Evolutionary conservation across 2,888 invertebrate genomes (phyloP).

Genomic region (Prenolepis imparis): DNA sequence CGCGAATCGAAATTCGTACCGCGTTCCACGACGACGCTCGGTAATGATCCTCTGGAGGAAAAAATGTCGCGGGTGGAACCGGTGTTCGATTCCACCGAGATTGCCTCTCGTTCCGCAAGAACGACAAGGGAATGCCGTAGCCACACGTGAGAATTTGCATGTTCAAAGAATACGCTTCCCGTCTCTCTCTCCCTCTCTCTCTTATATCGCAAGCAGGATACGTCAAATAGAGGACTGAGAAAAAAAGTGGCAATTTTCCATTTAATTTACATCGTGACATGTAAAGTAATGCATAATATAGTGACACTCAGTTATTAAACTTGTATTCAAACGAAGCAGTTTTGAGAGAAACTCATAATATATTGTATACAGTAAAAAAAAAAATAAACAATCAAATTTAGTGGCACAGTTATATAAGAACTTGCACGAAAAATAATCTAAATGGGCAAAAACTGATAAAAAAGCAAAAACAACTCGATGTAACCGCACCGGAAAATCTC

Average conservation of each 20-base stretch:
- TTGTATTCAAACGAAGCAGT: background rate
- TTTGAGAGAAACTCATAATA: background rate
- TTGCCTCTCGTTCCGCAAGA: constrained; percentile 50
- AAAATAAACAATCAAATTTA: background rate
- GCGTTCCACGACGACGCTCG: constrained; percentile 52
- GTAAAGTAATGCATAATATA: background rate
- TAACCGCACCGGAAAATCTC: background rate
- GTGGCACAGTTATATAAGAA: background rate
- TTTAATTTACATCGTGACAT: background rate
- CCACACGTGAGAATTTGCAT: constrained; percentile 27
- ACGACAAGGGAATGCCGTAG: background rate
- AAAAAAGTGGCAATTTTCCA: background rate
- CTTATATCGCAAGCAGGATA: background rate
- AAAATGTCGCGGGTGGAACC: constrained; percentile 34
- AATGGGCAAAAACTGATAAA: background rate
- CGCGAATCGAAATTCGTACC: constrained; percentile 66
- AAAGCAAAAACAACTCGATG: background rate
- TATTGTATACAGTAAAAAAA: background rate
- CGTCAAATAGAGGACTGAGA: background rate
- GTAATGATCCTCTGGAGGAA: constrained; percentile 64
- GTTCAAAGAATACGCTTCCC: constrained; percentile 7
- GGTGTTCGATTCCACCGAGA: constrained; percentile 63
- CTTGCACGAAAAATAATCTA: background rate
- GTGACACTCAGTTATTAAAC: background rate
- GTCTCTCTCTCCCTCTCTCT: background rate